A percentile compares a stretch with the other conserved stretches of the same genome.
Evolutionary conservation across 1,140 invertebrate genomes (phyloP).

Genomic region (Trypoxylus dichotomus): DNA sequence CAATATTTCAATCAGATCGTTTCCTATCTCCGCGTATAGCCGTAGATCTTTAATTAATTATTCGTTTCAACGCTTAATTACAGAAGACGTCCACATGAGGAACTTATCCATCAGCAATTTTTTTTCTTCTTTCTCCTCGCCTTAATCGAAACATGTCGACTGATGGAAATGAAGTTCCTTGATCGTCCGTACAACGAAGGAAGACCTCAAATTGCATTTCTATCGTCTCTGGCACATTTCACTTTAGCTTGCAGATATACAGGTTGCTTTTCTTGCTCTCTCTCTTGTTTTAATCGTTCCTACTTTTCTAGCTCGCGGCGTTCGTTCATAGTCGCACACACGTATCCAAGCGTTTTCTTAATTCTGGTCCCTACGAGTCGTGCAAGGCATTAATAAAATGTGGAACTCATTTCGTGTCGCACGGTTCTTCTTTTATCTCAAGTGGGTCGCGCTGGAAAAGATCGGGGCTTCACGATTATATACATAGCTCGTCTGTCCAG

Average conservation of each 20-base stretch:
- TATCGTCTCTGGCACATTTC: neutral
- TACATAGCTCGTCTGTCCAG: constrained; percentile 15
- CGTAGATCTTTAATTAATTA: too few species aligned
- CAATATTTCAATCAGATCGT: too few species aligned
- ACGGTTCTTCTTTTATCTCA: constrained; percentile 19
- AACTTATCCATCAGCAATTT: too few species aligned
- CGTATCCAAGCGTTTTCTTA: neutral
- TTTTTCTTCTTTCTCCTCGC: too few species aligned
- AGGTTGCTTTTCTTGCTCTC: neutral
- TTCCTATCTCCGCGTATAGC: too few species aligned
- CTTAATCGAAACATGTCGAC: neutral
- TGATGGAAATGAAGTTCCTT: neutral
- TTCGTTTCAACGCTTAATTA: too few species aligned
- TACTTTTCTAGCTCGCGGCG: neutral
- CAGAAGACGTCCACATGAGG: too few species aligned
- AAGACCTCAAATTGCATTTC: neutral
- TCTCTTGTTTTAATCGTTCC: neutral
- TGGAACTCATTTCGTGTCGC: constrained; percentile 23
- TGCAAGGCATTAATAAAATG: constrained; percentile 10
- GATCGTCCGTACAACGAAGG: neutral
- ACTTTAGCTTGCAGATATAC: neutral
- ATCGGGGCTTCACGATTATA: constrained; percentile 23
- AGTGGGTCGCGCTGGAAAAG: constrained; percentile 20
- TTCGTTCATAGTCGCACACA: neutral
- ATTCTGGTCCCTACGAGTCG: neutral